Evolutionary conservation across 2,113 vertebrate species (phyloP).

Genomic region (Paramisgurnus dabryanus): DNA sequence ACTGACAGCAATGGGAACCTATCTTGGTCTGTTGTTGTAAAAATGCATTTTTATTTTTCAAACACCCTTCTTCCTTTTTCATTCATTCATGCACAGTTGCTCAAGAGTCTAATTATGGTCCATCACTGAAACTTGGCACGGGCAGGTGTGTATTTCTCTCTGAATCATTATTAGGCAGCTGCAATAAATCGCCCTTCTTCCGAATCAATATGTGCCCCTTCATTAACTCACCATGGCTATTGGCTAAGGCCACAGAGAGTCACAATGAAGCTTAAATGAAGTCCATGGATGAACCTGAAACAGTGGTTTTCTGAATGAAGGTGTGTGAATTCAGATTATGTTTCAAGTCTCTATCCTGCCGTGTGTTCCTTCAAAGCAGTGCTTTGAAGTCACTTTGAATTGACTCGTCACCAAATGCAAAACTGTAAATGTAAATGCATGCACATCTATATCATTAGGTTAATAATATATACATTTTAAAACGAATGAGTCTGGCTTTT

Average conservation of each 20-base stretch:
- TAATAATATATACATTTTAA: slow-evolving; percentile 8
- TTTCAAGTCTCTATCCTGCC: too few relatives aligned
- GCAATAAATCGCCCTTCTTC: slow-evolving; percentile 43
- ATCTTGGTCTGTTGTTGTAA: slow-evolving; percentile 12
- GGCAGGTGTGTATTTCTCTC: slow-evolving; percentile 27
- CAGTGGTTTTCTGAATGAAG: background rate
- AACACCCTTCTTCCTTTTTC: slow-evolving; percentile 21
- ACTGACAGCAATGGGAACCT: slow-evolving; percentile 3
- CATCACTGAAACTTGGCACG: slow-evolving; percentile 21
- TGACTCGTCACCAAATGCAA: too few relatives aligned
- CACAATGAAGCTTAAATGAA: background rate
- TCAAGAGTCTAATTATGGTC: slow-evolving; percentile 40
- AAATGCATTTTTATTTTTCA: slow-evolving; percentile 34
- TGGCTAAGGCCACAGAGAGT: slow-evolving; percentile 11
- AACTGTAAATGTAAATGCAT: too few relatives aligned
- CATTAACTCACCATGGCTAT: slow-evolving; percentile 29
- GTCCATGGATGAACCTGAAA: background rate
- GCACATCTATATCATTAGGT: background rate
- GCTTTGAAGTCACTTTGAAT: too few relatives aligned
- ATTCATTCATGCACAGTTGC: slow-evolving; percentile 16
- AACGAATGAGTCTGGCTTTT: background rate
- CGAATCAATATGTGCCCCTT: slow-evolving; percentile 21
- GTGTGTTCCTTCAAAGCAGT: too few relatives aligned
- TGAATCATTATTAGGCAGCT: slow-evolving; percentile 38
- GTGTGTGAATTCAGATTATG: background rate